Conservation (phyloP, 2,797 vertebrate species). For the Pantherophis vulpinus region DNA sequence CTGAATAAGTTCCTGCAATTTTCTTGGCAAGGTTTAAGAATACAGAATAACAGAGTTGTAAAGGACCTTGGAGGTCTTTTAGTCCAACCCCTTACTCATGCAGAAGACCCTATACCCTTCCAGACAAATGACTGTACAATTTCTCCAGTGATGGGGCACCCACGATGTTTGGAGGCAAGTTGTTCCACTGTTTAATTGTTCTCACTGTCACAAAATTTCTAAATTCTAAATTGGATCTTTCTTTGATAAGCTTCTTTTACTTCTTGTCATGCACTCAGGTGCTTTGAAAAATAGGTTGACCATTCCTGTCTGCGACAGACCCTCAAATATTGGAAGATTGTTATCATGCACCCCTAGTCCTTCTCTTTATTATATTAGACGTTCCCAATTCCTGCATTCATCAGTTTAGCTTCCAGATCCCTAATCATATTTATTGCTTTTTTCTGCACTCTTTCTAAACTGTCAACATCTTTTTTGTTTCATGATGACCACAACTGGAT, state of each 20-base stretch:
- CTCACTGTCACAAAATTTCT: not conserved
- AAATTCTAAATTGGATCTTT: too few species aligned
- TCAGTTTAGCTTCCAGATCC: too few species aligned
- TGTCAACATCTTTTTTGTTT: not conserved
- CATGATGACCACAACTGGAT: not conserved
- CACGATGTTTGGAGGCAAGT: not conserved
- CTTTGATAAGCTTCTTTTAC: too few species aligned
- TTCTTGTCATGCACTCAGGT: too few species aligned
- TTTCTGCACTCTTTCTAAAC: not conserved
- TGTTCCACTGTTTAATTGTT: not conserved
- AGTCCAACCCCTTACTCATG: not conserved
- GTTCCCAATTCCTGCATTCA: too few species aligned
- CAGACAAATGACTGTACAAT: not conserved
- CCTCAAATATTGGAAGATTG: too few species aligned
- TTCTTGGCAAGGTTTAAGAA: not conserved
- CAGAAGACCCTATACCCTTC: not conserved
- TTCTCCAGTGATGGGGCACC: not conserved
- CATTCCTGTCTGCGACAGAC: too few species aligned
- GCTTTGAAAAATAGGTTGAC: too few species aligned
- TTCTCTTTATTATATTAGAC: too few species aligned
- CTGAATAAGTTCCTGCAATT: not conserved
- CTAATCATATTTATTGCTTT: not conserved
- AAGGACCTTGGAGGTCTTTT: not conserved
- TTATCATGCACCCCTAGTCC: too few species aligned
- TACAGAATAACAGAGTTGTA: not conserved